These are phyloP conservation scores for Hecatera dysodea DNA, from an alignment of 2,888 invertebrate species.

Conservation along the genomic window DNA sequence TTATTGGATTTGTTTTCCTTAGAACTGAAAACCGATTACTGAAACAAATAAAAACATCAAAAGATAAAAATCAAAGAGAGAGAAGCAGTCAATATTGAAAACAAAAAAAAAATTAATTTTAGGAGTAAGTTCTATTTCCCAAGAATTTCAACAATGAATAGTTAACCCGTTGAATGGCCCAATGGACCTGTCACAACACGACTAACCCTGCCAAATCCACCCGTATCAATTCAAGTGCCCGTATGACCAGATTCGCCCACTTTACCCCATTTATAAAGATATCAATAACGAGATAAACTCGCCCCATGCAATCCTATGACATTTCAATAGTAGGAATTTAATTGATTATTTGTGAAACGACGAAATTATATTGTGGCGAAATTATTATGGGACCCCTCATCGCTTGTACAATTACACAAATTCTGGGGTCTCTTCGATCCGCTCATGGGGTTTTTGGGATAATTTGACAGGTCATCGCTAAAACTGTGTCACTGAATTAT, in stretches of 20 bases:
- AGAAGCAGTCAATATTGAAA: neutral
- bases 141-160: constrained; percentile 25
- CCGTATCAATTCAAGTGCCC: constrained; percentile 87
- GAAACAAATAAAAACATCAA: neutral
- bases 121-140: neutral
- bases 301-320: constrained; percentile 76
- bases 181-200: constrained; percentile 83
- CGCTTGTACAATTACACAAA: constrained; percentile 61
- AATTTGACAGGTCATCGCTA: constrained; percentile 30
- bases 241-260: constrained; percentile 86
- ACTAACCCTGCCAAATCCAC: constrained; percentile 75
- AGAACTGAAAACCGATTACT: neutral
- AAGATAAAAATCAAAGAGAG: neutral
- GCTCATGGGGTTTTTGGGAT: constrained; percentile 15
- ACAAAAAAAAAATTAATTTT: neutral
- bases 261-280: constrained; percentile 89
- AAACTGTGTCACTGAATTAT: neutral
- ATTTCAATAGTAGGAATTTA: constrained; percentile 81
- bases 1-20: neutral
- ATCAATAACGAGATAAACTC: constrained; percentile 87
- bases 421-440: constrained; percentile 41
- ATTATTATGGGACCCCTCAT: constrained; percentile 74
- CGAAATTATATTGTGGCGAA: constrained; percentile 79
- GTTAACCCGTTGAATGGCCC: constrained; percentile 71
- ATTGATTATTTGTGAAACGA: constrained; percentile 87